Evolutionary conservation across 2,888 invertebrate species (phyloP).

Genomic region (Augiades crinisus): DNA sequence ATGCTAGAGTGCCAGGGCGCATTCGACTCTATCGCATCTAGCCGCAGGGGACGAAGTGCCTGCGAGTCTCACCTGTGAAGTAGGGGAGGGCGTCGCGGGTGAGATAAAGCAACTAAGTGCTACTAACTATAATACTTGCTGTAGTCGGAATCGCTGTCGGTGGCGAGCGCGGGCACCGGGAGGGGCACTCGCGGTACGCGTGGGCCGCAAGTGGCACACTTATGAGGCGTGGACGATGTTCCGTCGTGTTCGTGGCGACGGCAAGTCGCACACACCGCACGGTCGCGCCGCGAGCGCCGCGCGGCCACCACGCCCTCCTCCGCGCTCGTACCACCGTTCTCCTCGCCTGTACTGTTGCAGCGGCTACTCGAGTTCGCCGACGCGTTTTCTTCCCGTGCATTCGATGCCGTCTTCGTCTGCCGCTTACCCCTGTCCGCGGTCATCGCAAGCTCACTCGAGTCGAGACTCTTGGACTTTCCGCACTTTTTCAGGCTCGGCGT

Average conservation of each 20-base stretch:
- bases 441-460: constrained; percentile 90
- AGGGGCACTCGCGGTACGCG: no score
- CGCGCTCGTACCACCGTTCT: constrained; percentile 47
- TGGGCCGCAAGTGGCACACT: constrained; percentile 44
- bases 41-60: constrained; percentile 28
- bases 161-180: constrained; percentile 37
- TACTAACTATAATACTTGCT: constrained; percentile 81
- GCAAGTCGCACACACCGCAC: constrained; percentile 50
- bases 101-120: constrained; percentile 65
- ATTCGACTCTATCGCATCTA: constrained; percentile 32
- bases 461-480: constrained; percentile 91
- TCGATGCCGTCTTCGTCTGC: constrained; percentile 36
- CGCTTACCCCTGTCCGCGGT: constrained; percentile 68
- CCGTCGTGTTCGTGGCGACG: constrained; percentile 41
- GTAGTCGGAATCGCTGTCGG: constrained; percentile 76
- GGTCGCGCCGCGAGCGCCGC: constrained; percentile 45
- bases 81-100: constrained; percentile 44
- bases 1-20: constrained; percentile 34
- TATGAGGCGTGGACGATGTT: no score
- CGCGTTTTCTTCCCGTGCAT: constrained; percentile 31
- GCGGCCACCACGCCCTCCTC: constrained; percentile 39
- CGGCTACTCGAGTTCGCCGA: constrained; percentile 47
- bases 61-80: constrained; percentile 42
- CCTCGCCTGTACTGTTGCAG: constrained; percentile 51
- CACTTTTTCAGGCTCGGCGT: constrained; percentile 84